Percentiles rank a stretch among this genome's conserved stretches.
Evolutionary conservation across 1,140 invertebrate genomes (phyloP).

Genomic region (Fopius arisanus): DNA sequence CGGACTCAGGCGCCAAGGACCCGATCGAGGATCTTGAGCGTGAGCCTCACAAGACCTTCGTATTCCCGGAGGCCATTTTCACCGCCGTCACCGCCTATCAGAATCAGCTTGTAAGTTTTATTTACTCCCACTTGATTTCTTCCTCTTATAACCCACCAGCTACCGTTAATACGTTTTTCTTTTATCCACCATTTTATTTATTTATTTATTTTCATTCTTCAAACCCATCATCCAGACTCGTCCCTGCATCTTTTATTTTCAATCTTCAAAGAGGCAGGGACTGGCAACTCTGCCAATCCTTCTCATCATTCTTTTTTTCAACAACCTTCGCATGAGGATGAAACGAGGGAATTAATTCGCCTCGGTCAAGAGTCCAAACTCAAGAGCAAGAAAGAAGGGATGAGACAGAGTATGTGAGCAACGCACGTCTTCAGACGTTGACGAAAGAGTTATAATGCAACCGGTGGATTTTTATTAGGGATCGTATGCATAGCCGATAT

Average conservation of each 20-base stretch:
- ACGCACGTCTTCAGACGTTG: constrained; percentile 17
- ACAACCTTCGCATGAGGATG: constrained; percentile 13
- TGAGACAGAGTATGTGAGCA: background rate
- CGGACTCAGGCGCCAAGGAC: constrained; percentile 67
- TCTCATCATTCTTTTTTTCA: constrained; percentile 22
- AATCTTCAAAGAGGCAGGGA: background rate
- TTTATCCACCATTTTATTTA: background rate
- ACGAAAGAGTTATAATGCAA: constrained; percentile 33
- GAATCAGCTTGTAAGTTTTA: constrained; percentile 67
- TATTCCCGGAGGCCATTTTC: constrained; percentile 97
- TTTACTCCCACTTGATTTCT: constrained; percentile 35
- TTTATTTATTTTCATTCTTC: background rate
- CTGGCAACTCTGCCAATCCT: constrained; percentile 2
- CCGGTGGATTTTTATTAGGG: constrained; percentile 28
- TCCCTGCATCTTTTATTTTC: background rate
- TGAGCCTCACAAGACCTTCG: constrained; percentile 89
- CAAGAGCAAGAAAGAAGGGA: background rate
- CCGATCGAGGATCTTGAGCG: constrained; percentile 86
- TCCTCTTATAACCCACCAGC: constrained; percentile 18
- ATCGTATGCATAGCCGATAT: background rate
- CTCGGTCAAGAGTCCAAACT: constrained; percentile 15
- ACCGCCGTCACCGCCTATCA: constrained; percentile 99
- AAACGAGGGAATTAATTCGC: constrained; percentile 34
- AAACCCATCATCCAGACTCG: background rate
- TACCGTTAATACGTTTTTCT: constrained; percentile 32